Conservation (phyloP, 2,888 invertebrate species). For the Euzophera pinguis region DNA sequence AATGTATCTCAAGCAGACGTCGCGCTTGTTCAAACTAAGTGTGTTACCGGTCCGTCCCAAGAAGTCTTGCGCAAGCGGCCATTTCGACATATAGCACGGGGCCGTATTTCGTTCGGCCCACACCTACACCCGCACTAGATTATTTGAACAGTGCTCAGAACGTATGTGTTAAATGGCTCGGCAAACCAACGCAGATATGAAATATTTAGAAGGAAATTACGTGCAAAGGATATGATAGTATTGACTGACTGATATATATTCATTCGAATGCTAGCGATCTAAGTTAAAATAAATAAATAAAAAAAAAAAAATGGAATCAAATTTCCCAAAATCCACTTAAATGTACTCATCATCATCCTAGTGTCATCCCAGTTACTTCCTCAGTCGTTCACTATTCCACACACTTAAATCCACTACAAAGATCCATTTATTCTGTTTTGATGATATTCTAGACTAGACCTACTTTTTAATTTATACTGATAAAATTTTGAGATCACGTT, state of each 20-base stretch:
- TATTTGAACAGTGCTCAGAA: slow-evolving; percentile 53
- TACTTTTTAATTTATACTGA: too few relatives aligned
- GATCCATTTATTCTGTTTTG: too few relatives aligned
- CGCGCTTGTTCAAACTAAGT: slow-evolving; percentile 39
- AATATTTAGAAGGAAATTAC: neutral
- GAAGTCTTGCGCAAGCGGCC: slow-evolving; percentile 61
- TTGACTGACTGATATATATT: neutral
- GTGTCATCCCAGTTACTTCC: too few relatives aligned
- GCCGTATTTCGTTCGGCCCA: slow-evolving; percentile 68
- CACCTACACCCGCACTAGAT: slow-evolving; percentile 63
- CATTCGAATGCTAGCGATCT: too few relatives aligned
- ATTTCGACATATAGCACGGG: slow-evolving; percentile 77
- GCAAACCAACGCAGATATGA: slow-evolving; percentile 35
- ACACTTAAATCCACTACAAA: too few relatives aligned
- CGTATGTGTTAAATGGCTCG: slow-evolving; percentile 58
- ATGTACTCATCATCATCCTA: too few relatives aligned
- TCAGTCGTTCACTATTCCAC: too few relatives aligned
- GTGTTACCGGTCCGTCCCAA: slow-evolving; percentile 60
- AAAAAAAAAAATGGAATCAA: too few relatives aligned
- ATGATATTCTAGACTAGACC: too few relatives aligned
- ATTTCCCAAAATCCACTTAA: too few relatives aligned
- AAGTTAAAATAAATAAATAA: too few relatives aligned
- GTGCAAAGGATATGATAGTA: neutral
- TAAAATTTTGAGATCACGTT: too few relatives aligned
- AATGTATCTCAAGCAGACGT: slow-evolving; percentile 39